Evolutionary conservation across 2,113 vertebrate species (phyloP).

Genomic region (Ictalurus furcatus): DNA sequence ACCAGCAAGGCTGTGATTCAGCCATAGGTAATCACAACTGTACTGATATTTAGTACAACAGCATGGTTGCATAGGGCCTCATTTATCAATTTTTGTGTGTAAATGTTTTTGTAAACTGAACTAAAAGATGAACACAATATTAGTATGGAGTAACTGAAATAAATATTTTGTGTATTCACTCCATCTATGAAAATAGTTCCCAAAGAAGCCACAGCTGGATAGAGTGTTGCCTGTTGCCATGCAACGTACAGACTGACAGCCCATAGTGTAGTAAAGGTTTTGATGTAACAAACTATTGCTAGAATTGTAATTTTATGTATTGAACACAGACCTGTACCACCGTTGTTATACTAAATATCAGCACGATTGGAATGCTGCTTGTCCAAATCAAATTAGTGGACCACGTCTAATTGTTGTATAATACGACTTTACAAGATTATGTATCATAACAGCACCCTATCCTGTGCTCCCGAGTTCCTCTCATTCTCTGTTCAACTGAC

Average conservation of each 20-base stretch:
- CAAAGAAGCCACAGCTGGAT: neutral
- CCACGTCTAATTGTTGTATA: constrained; percentile 1
- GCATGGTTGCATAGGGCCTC: neutral
- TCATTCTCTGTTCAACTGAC: neutral
- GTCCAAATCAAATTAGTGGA: neutral
- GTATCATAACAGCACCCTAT: neutral
- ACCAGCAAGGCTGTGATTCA: neutral
- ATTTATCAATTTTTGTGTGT: neutral
- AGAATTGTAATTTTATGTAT: neutral
- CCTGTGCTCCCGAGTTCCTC: neutral
- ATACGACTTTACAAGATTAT: constrained; percentile 7
- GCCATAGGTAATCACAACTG: neutral
- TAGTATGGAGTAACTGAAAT: neutral
- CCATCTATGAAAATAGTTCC: neutral
- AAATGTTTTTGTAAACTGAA: neutral
- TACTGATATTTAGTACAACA: neutral
- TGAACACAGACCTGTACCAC: neutral
- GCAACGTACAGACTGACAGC: neutral
- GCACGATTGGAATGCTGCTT: neutral
- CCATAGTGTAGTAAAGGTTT: neutral
- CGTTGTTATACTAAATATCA: neutral
- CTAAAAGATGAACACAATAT: neutral
- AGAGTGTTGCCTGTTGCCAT: neutral
- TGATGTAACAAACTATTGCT: neutral
- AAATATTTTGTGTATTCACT: neutral